phyloP scores from a whole-genome alignment of 2,113 vertebrate species.

The Amazona vittata region DNA sequence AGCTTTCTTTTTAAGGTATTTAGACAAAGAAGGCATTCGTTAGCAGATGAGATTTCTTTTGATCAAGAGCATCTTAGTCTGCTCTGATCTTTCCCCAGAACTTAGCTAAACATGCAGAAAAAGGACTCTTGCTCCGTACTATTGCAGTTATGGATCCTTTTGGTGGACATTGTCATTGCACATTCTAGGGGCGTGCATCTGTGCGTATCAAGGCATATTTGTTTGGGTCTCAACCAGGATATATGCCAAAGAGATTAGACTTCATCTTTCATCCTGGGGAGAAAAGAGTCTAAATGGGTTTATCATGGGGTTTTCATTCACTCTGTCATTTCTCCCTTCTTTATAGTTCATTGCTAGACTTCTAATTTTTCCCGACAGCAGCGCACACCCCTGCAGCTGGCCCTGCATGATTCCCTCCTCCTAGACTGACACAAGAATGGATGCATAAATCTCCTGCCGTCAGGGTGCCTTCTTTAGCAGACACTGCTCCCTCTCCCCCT shows the following conservation, averaged over 20 bases:
- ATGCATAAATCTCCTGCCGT: conserved; percentile 49
- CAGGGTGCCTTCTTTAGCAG: conserved; percentile 43
- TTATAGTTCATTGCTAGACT: conserved; percentile 48
- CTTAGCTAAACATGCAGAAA: not conserved
- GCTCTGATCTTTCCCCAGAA: not conserved
- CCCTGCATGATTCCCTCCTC: conserved; percentile 49
- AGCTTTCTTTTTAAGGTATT: not conserved
- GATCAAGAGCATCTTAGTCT: not conserved
- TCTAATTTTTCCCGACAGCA: conserved; percentile 68
- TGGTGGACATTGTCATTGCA: not conserved
- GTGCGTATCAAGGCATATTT: not conserved
- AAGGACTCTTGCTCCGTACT: not conserved
- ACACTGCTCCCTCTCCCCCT: not conserved
- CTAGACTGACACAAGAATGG: conserved; percentile 1
- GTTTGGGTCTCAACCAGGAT: not conserved
- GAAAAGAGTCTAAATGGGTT: conserved; percentile 53
- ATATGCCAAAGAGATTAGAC: conserved; percentile 44
- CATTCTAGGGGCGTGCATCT: not conserved
- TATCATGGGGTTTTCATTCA: conserved; percentile 61
- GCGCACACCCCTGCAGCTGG: conserved; percentile 59
- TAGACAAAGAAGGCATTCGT: not conserved
- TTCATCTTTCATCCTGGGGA: not conserved
- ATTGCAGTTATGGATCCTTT: not conserved
- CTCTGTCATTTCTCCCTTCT: conserved; percentile 39
- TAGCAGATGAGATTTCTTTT: not conserved